Base-by-base conservation (phyloP, 2,888 invertebrate species). In the Hofmannophila pseudospretella region DNA sequence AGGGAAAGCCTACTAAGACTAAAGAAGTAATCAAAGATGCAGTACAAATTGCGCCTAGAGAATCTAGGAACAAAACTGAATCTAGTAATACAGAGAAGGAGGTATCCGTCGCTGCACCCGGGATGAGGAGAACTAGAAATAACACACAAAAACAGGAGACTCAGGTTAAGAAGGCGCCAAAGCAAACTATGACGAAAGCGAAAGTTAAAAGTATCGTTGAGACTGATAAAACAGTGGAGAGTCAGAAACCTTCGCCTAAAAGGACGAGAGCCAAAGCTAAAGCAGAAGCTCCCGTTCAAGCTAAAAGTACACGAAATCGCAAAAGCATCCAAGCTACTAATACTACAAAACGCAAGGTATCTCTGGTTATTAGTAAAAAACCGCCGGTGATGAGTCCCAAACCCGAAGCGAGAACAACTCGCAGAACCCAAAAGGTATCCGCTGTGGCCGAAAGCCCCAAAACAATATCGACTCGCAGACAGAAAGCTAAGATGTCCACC, bases 361-460 rank as follows among this genome's bases (percentile, higher is more conserved):
- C 68, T 1, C 40, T 78, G 9, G 64, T 73, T 7, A 58, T 78
- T 3, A 37, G 58, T 1, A 76, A 77, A 36, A 78, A 69, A 44
- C 34, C 63, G 0, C 76, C 76, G 0, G 49, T 51, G 5, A 49
- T 67, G 47, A 62, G 53, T n/a, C 68, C 69, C 0, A 41, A 51
- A 30, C 39, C 47, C 0, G 30, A n/a, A n/a, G 4, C 36, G 7
- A 25, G 27, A 7, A 38, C 30, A 9, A 34, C 36, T 8, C 36
- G 14, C 8, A 33, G 34, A 16, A 19, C 9, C 4, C 31, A 20
- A 25, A 42, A 32, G n/a, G 8, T 7, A 34, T 11, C 29, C 11
- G 14, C 13, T 27, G 48, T 11, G 51, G 41, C 29, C 38, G 41
- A 36, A 39, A 44, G 36, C 9, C 41, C 39, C 22, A 40, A 44